Percentiles rank a stretch among this genome's conserved stretches.
Conservation (phyloP, 2,797 vertebrate genomes). For the Cyprinodon diabolis region DNA sequence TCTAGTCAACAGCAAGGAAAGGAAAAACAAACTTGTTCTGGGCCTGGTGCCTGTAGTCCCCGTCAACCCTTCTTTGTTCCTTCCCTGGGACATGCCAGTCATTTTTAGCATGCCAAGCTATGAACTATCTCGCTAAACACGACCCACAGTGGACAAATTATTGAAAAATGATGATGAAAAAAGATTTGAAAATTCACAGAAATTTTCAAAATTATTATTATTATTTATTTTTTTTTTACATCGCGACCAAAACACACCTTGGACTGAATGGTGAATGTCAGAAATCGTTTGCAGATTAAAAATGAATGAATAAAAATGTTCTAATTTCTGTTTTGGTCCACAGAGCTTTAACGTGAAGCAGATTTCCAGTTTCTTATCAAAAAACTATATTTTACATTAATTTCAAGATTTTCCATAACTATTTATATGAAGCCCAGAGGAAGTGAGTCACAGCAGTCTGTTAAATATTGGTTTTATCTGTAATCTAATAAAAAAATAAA, state of each 20-base stretch:
- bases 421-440: background rate
- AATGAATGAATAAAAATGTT: background rate
- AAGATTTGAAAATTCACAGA: background rate
- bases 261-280: background rate
- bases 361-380: background rate
- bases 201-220: no score
- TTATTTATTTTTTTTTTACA: background rate
- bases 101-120: slow-evolving; percentile 45
- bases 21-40: slow-evolving; percentile 39
- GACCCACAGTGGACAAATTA: slow-evolving; percentile 30
- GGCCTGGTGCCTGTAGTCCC: slow-evolving; percentile 21
- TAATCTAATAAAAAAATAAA: background rate
- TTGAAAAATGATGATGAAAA: background rate
- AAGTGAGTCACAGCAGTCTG: background rate
- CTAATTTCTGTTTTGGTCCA: background rate
- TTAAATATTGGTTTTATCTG: background rate
- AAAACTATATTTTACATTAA: no score
- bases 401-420: no score
- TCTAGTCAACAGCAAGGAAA: slow-evolving; percentile 56
- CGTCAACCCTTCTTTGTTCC: slow-evolving; percentile 2
- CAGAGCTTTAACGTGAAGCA: no score
- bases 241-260: background rate
- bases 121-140: slow-evolving; percentile 23
- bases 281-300: background rate
- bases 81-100: slow-evolving; percentile 38